Evolutionary conservation across 2,888 invertebrate species (phyloP), one percentile per base, ranked within the genome.

Genomic region (Pollenia labialis): DNA sequence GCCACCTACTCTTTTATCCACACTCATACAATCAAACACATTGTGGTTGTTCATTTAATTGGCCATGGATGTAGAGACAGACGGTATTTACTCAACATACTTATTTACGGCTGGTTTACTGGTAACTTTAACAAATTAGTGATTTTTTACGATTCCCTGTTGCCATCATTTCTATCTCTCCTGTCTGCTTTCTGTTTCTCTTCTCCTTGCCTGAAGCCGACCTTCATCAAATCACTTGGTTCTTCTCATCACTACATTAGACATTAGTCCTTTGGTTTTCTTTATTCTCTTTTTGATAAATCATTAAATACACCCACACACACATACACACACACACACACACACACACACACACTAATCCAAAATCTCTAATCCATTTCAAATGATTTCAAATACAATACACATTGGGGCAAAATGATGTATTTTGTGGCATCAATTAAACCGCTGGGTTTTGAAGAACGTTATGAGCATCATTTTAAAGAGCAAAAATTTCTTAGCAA

Each of bases 61-160:
- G 52, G 18, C 23, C 42, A 72, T 64, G 12, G 12, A 12, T 69
- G 52, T 0, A 62, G 52, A 18, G 9, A 16, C 14, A 40, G 60
- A 16, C 14, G 9, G 4, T 44, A 12, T 32, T 10, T 58, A 54
- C 40, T 71, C n/a, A 46, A 16, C 32, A 60, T 66, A 42, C 16
- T 54, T 23, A 60, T 66, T 60, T 75, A 54, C 56, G 68, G 14
- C 10, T 79, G 58, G n/a, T 74, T 58, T 54, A 52, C 54, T 75
- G 74, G 75, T 69, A 76, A 81, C 72, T 72, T 46, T 44, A 81
- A 81, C 48, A 81, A 85, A 85, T 85, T 85, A 77, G 72, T 66
- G 48, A 81, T 81, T 80, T 60, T 79, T 74, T 68, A 74, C n/a
- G 46, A 60, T 66, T 54, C 48, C 16, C 18, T 40, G 40, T 48